Base-by-base conservation (phyloP, 2,888 invertebrate genomes). In the Polyploca ridens region DNA sequence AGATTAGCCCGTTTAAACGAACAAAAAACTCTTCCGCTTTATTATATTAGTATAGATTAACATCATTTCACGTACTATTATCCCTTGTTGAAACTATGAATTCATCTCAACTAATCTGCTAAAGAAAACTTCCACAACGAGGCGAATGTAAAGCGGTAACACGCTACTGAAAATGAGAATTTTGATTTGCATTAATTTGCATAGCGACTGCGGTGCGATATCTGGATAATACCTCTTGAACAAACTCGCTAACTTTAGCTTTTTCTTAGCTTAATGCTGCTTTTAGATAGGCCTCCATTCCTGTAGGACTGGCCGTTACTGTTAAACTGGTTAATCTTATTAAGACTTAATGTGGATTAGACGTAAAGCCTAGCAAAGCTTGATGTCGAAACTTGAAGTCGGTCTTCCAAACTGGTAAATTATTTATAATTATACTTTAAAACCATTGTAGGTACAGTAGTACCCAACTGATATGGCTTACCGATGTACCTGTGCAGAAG, bases 171-270 rank as follows among this genome's bases (percentile, higher is more conserved):
- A 70, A 70, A 75, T 73, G 71, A 76, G 71, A 71, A 66, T 65
- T 60, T 49, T 38, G 19, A 70, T 77, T 76, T 76, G 67, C 73
- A 73, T 76, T 19, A 63, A 77, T 76, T 76, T 76, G 66, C 77
- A 77, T 76, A 61, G 35, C 61, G 62, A 65, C 63, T 67, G 58
- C 67, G 63, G 63, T 68, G 64, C 68, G 62, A 58, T 57, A 66
- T 46, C 54, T 16, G 54, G 27, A 63, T 69, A 68, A 71, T 68
- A 64, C 70, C 65, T 67, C 69, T 68, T 65, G 69, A 70, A 65
- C 63, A 63, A 58, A 62, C 66, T 64, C 58, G 63, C 66, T 63
- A 70, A 64, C 67, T 63, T 69, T 70, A 60, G 68, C 69, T 60
- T 54, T 62, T 62, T 60, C 54, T 41, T 44, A 61, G 41, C 64